Conservation (phyloP, 2,888 invertebrate genomes). For the Ophion ventricosus region DNA sequence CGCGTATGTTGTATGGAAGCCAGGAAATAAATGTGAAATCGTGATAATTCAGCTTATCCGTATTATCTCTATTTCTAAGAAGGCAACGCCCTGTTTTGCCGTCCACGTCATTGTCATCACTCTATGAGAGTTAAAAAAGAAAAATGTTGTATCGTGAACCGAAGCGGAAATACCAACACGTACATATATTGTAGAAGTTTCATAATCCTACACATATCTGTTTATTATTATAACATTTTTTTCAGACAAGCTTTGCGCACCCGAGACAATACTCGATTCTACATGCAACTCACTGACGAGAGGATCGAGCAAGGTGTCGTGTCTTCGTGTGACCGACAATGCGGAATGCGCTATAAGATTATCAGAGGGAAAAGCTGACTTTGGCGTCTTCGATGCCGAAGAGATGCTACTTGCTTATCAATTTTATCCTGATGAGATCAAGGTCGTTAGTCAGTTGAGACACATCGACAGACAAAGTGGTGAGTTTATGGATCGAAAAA, state of each 20-base stretch:
- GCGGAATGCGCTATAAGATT: constrained; percentile 87
- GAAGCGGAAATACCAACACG: not conserved
- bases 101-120: not conserved
- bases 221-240: not conserved
- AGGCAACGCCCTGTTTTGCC: constrained; percentile 29
- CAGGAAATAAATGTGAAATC: constrained; percentile 16
- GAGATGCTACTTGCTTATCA: constrained; percentile 85
- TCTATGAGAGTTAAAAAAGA: not conserved
- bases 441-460: constrained; percentile 76
- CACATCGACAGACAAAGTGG: constrained; percentile 77
- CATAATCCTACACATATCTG: not conserved
- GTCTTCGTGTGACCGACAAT: constrained; percentile 80
- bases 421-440: constrained; percentile 74
- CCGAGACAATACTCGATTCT: constrained; percentile 42
- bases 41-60: constrained; percentile 47
- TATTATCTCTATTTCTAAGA: constrained; percentile 19
- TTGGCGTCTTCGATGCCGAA: constrained; percentile 87
- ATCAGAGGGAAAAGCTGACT: constrained; percentile 84
- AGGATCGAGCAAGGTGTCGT: constrained; percentile 72
- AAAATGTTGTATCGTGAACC: not conserved
- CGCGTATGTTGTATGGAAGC: not conserved
- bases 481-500: constrained; percentile 72
- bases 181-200: not conserved
- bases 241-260: constrained; percentile 74
- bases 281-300: constrained; percentile 67